Base-by-base conservation (phyloP, 1,140 invertebrate genomes). In the Lasaia peninsularis region DNA sequence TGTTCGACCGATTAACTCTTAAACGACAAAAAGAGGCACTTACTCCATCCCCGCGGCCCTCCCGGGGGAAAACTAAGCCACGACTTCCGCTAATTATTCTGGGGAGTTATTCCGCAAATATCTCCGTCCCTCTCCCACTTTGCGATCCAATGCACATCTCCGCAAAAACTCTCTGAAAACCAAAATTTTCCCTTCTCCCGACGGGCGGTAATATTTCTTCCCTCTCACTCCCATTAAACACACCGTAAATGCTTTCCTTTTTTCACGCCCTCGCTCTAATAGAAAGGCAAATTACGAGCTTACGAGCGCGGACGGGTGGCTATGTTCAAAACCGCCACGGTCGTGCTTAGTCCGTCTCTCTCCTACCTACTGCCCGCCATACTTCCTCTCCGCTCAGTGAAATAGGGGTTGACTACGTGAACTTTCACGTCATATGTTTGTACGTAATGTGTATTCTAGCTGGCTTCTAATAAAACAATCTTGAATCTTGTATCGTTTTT, bases 231-330 rank as follows among this genome's bases (percentile, higher is more conserved):
- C 73, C 84, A 89, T 87, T 87, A 89, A 89, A 80, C 84, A 87
- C 78, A 61, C 86, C 84, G 86, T 89, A 87, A 89, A 87, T 80
- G 86, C 86, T 89, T 87, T 89, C 86, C 86, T 89, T 87, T 89
- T 89, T 89, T 89, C 84, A 89, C 86, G 83, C 86, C 86, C 86
- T 87, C 86, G 73, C 78, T 87, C 82, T 87, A 89, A 89, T 89
- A 89, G 84, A 89, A 88, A 88, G 86, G 83, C 86, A 88, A 88
- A 88, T 88, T 86, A 89, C 86, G 84, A 86, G 84, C 81, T 89
- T 87, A 85, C 81, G 81, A 78, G 82, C 82, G 86, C 84, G 79
- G 84, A 86, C 86, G 83, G 81, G 84, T 83, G 82, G 79, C 82
- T 80, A 80, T 87, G 82, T 87, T 78, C 76, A 79, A 83, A 86